Evolutionary conservation across 1,140 invertebrate genomes (phyloP).

Genomic region (Planococcus citri): DNA sequence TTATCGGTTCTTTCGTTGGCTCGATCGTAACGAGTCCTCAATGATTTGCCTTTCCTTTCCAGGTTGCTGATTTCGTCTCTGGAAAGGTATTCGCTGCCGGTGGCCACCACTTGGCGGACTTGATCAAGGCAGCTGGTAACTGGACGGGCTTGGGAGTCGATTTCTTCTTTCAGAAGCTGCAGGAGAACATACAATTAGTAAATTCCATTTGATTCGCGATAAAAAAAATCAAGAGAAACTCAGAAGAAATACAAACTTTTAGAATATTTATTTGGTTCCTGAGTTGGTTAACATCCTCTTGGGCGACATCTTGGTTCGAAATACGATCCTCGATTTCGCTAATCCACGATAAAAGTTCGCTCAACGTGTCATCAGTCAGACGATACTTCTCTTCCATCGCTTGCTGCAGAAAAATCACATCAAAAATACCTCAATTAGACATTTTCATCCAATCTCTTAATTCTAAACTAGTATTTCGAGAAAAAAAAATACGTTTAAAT

Average conservation of each 20-base stretch:
- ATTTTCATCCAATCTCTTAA: conserved; percentile 28
- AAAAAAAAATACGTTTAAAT: not conserved
- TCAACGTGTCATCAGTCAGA: conserved; percentile 69
- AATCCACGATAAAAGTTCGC: conserved; percentile 78
- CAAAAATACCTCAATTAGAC: not conserved
- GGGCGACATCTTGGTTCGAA: conserved; percentile 73
- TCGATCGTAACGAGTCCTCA: conserved; percentile 73
- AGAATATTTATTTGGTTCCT: conserved; percentile 78
- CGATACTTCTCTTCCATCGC: conserved; percentile 88
- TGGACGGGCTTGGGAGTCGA: conserved; percentile 72
- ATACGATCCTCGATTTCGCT: conserved; percentile 72
- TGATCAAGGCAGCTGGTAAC: conserved; percentile 80
- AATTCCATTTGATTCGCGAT: not conserved
- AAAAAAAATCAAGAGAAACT: not conserved
- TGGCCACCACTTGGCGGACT: conserved; percentile 77
- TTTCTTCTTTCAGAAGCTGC: conserved; percentile 79
- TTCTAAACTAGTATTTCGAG: conserved; percentile 21
- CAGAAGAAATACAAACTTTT: conserved; percentile 45
- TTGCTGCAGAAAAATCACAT: conserved; percentile 48
- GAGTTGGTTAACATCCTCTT: conserved; percentile 76
- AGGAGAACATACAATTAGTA: conserved; percentile 24
- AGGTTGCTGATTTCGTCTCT: conserved; percentile 74
- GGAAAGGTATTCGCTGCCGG: conserved; percentile 76
- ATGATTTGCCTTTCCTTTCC: conserved; percentile 65
- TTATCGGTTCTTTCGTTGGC: conserved; percentile 63